phyloP scores from a whole-genome alignment of 1,140 invertebrate species.

The Myzus persicae region DNA sequence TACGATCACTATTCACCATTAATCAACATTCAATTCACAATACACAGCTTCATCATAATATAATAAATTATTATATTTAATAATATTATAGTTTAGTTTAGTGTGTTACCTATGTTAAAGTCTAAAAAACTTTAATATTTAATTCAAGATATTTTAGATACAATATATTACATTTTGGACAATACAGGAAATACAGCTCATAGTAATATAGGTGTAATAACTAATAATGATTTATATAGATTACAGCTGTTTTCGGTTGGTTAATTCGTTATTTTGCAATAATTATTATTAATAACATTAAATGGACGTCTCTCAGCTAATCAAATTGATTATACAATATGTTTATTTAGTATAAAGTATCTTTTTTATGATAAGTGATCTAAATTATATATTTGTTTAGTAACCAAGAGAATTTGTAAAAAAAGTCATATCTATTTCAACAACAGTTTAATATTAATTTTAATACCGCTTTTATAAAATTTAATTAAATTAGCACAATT shows the following conservation, averaged over 20 bases:
- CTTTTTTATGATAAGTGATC: neutral
- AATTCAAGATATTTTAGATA: too few species aligned
- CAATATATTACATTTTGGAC: too few species aligned
- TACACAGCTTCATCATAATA: too few species aligned
- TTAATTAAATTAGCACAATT: neutral
- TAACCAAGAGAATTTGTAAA: neutral
- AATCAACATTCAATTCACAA: too few species aligned
- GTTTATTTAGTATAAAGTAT: neutral
- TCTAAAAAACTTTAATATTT: too few species aligned
- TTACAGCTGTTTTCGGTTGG: neutral
- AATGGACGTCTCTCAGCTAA: neutral
- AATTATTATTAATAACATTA: neutral
- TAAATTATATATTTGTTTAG: neutral
- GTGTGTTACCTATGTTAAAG: too few species aligned
- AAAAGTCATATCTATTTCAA: neutral
- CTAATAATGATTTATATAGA: neutral
- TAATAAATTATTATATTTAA: too few species aligned
- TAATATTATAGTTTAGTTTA: too few species aligned
- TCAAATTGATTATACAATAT: neutral
- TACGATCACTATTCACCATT: too few species aligned
- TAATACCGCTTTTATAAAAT: neutral
- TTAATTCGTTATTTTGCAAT: neutral
- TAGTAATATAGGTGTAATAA: too few species aligned
- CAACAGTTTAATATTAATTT: neutral
- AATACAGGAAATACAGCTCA: too few species aligned